phyloP scores from a whole-genome alignment of 1,140 invertebrate species.

The Drosophila kohkoa region DNA sequence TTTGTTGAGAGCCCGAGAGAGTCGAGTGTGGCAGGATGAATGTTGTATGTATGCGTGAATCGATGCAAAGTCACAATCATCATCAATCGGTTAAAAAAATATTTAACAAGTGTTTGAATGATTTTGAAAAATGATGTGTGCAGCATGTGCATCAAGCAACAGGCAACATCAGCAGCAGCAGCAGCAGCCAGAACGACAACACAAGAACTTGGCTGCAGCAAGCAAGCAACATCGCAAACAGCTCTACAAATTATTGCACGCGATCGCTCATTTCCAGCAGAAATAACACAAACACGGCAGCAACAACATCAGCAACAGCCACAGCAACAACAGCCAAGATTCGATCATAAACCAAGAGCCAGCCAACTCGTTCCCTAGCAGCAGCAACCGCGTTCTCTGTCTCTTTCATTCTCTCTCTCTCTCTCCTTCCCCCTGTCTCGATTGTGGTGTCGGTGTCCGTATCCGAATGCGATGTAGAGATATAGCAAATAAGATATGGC shows the following conservation, averaged over 20 bases:
- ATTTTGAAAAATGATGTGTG: conserved; percentile 82
- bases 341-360: conserved; percentile 46
- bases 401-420: not conserved
- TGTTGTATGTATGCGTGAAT: conserved; percentile 12
- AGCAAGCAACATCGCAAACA: conserved; percentile 35
- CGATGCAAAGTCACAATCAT: conserved; percentile 74
- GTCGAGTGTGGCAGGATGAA: conserved; percentile 69
- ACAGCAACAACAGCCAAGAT: conserved; percentile 29
- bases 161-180: conserved; percentile 19
- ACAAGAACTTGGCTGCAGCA: conserved; percentile 8
- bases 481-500: conserved; percentile 83
- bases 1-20: conserved; percentile 46
- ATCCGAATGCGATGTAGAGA: conserved; percentile 72
- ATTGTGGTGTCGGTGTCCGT: conserved; percentile 21
- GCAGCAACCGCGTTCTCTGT: not conserved
- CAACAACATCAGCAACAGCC: conserved; percentile 53
- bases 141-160: conserved; percentile 65
- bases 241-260: conserved; percentile 83
- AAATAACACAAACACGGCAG: conserved; percentile 82
- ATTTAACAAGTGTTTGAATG: conserved; percentile 84
- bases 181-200: conserved; percentile 10
- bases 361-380: conserved; percentile 43
- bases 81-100: conserved; percentile 84
- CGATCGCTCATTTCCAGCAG: conserved; percentile 83
- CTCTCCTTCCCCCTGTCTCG: not conserved